Base-by-base conservation (phyloP, 2,797 vertebrate species). In the Gymnopithys bicolor region DNA sequence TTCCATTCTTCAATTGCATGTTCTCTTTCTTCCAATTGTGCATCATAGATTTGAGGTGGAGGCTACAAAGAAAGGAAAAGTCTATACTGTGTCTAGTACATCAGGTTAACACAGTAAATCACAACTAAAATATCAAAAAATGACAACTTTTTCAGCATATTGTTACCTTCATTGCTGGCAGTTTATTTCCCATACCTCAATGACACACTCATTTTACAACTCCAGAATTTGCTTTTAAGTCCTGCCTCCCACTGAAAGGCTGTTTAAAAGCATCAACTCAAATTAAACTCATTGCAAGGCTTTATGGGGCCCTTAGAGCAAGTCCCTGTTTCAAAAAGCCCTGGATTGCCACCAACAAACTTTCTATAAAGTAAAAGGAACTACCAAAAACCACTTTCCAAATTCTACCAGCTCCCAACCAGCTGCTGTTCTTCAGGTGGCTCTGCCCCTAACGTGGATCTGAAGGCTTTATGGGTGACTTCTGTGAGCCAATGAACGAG, bases 1-100 rank as follows among this genome's bases (percentile, higher is more conserved):
- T 99, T 99, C 99, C 99, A 99, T 63, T 99, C 99, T 93, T 99
- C 99, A 63, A 99, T 99, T 70, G 98, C 98, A 97, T 99, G 99
- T 86, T 99, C 99, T 95, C 99, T 98, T 98, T 99, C 99, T 95
- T 99, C 99, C 94, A 99, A 93, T 64, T 99, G 99, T 68, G 99
- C 99, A 95, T 99, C 99, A 71, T 99, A 99, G 92, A 99, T 99
- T 96, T 99, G 99, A 86, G 99, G 99, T 67, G 99, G 99, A 93
- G 99, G 99, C 99, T 99, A 93, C 55, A 94, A 96, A 69, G 25
- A 86, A 97, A 95, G 39, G 39, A 39, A 15, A 97, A 91, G 94
- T 46, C 32, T 86, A 4, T 13, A 88, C 1, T 2, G 30, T 19
- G 94, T 37, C n/a, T 73, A 11, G 45, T 37, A 21, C 4, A 76